Base-by-base conservation (phyloP, 2,888 invertebrate species). In the Corythucha ciliata region DNA sequence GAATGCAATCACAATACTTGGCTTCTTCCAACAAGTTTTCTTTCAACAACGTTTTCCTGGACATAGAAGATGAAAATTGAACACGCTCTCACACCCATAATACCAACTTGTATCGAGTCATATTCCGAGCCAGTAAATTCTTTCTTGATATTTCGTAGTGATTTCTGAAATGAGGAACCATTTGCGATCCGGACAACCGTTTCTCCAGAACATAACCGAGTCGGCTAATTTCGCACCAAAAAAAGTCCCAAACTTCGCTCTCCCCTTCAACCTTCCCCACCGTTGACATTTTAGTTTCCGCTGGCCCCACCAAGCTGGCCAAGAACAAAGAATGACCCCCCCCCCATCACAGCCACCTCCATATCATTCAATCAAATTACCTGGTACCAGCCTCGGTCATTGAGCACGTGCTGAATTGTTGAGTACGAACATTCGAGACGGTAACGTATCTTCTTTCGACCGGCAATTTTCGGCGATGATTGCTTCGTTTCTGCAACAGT, bases 91-190 rank as follows among this genome's bases (percentile, higher is more conserved):
- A 29, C 29, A n/a, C n/a, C n/a, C n/a, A n/a, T n/a, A n/a, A n/a
- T 8, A 46, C 49, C 48, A 27, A 55, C 55, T 53, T 55, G 8
- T 48, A 44, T 24, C 52, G 52, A 3, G 27, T 39, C 52, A 76
- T 61, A 62, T 76, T 77, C 50, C 75, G 71, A 44, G 72, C 72
- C 61, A 77, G 70, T 46, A 74, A 68, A 60, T 78, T 77, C 63
- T 76, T 77, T 25, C 75, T 65, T 0, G 77, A 76, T n/a, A 78
- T 66, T 66, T 75, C 78, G 63, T 74, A 75, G 62, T 76, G 75
- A 59, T 78, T 78, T 25, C 74, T 68, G 59, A 77, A 78, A 61
- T 78, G 78, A 14, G 74, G 72, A n/a, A 78, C 71, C 52, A 69
- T 68, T 61, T 76, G 75, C 22, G 62, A 51, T 0, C 59, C 50